Evolutionary conservation across 2,797 vertebrate species (phyloP).

Genomic region (Arctocebus calabarensis): DNA sequence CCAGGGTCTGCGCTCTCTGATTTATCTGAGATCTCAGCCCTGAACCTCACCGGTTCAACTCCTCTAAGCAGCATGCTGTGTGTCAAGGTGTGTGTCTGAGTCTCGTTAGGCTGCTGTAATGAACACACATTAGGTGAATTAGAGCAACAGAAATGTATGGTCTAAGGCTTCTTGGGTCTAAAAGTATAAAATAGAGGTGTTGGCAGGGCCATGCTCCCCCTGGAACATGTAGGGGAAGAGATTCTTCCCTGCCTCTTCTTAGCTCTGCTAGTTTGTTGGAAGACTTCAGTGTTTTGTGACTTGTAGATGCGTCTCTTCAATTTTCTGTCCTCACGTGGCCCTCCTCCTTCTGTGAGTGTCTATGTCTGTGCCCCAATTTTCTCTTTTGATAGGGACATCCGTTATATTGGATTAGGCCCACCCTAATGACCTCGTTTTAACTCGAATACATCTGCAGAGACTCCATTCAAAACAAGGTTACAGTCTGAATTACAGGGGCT

Average conservation of each 20-base stretch:
- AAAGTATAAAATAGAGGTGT: neutral
- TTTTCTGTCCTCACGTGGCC: neutral
- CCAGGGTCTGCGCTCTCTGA: neutral
- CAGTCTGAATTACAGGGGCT: neutral
- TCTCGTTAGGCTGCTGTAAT: neutral
- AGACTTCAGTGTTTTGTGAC: neutral
- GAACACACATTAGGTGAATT: neutral
- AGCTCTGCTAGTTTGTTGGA: neutral
- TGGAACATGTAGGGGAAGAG: neutral
- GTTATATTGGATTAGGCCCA: neutral
- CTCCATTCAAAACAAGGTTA: neutral
- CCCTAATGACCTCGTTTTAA: neutral
- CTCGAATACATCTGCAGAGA: neutral
- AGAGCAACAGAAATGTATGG: neutral
- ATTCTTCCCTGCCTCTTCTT: neutral
- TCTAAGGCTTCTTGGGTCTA: neutral
- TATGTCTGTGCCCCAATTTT: neutral
- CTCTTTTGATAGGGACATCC: neutral
- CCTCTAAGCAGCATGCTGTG: neutral
- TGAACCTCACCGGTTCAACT: neutral
- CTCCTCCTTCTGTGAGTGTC: neutral
- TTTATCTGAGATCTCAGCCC: neutral
- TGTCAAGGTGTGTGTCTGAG: neutral
- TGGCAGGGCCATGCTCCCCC: neutral
- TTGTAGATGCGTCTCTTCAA: neutral